Base-by-base conservation (phyloP, 2,113 vertebrate genomes). In the Heteronetta atricapilla region DNA sequence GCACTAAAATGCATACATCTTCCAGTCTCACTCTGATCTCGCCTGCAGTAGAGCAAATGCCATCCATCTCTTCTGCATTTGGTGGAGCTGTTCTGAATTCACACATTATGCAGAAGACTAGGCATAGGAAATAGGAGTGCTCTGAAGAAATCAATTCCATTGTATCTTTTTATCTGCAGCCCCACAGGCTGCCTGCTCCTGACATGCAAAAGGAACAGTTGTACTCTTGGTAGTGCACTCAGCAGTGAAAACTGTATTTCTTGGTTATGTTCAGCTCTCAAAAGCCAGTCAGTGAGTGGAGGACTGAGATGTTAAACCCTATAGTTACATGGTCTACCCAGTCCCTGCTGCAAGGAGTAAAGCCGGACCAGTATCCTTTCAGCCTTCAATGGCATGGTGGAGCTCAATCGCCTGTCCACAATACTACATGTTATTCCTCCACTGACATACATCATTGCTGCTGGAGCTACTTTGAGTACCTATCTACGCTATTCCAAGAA, bases 1-100 rank as follows among this genome's bases (percentile, higher is more conserved):
- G 77, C 82, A 84, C 68, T 88, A 50, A 93, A 95, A 85, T n/a
- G 40, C 52, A 60, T 17, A 46, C 29, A 4, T 90, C 87, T 89
- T 88, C 85, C 85, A 82, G 83, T 40, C 23, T 70, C 68, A 21
- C 92, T 93, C 67, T 82, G 79, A 93, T 94, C 89, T 86, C 6
- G 2, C 55, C 53, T 8, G 1, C 66, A 79, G 66, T 22, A 62
- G 59, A 81, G 70, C 50, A 93, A 92, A 94, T 80, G 79, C 75
- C 69, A 91, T 60, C 70, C 63, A 38, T 38, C 83, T 80, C 75
- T 81, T 77, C 78, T 62, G 62, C 23, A 50, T 87, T 79, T 16
- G 3, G 58, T 52, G 66, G 38, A 82, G 33, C 42, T 85, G 8
- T 31, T 94, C 52, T 81, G n/a, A 89, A 92, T 88, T 68, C 72